A percentile compares a stretch with the other conserved stretches of the same genome.
These are phyloP conservation scores for Agriopis leucophaearia DNA, from an alignment of 2,888 invertebrate genomes.

Conservation along the genomic window DNA sequence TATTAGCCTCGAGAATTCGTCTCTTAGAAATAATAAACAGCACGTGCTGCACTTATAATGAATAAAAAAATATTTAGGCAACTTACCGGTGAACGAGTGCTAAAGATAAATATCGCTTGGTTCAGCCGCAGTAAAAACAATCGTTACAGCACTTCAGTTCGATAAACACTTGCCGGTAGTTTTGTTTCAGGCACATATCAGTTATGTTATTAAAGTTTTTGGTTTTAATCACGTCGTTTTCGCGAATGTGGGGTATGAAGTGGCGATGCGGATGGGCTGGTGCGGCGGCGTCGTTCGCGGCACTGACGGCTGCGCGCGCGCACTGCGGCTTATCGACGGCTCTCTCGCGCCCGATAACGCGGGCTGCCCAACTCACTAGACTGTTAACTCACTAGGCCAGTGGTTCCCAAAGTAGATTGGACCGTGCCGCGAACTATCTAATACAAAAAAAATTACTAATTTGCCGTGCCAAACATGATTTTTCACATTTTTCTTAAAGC, in stretches of 20 bases:
- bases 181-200: constrained; percentile 67
- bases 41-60: constrained; percentile 26
- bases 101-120: constrained; percentile 23
- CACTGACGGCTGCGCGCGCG: constrained; percentile 70
- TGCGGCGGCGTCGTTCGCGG: constrained; percentile 71
- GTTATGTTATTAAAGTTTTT: constrained; percentile 65
- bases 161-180: constrained; percentile 68
- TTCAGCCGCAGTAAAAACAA: constrained; percentile 62
- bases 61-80: constrained; percentile 27
- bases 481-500: too few species aligned
- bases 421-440: too few species aligned
- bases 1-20: constrained; percentile 39
- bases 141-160: constrained; percentile 72
- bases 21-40: constrained; percentile 26
- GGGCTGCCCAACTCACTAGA: constrained; percentile 55
- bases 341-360: constrained; percentile 76
- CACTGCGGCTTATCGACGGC: constrained; percentile 73
- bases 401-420: not conserved
- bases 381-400: constrained; percentile 37
- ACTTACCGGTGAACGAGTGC: constrained; percentile 40
- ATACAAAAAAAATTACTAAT: too few species aligned
- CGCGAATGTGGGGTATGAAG: constrained; percentile 46
- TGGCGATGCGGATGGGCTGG: constrained; percentile 49
- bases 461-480: too few species aligned
- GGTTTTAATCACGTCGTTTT: constrained; percentile 59